Evolutionary conservation across 2,797 vertebrate genomes (phyloP).

Genomic region (Pantherophis vulpinus): DNA sequence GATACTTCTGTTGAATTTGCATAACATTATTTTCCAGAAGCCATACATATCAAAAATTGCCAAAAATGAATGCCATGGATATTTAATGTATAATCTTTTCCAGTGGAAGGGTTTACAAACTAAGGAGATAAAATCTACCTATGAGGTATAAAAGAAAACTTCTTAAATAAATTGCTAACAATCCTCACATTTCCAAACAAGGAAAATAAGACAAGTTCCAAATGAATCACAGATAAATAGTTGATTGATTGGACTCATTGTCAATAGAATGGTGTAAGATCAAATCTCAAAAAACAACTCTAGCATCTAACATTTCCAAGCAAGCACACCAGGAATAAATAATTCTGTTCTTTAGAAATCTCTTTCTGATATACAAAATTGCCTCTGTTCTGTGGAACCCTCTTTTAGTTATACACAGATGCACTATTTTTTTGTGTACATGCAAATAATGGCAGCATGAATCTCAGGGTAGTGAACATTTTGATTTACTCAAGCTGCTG

Average conservation of each 20-base stretch:
- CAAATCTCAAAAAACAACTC: background rate
- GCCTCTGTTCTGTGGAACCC: background rate
- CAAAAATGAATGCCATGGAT: background rate
- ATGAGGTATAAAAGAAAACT: background rate
- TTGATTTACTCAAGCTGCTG: background rate
- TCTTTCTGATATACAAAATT: background rate
- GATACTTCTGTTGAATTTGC: background rate
- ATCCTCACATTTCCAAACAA: background rate
- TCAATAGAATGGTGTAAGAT: background rate
- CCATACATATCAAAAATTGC: background rate
- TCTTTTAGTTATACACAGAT: background rate
- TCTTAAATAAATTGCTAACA: background rate
- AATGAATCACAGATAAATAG: background rate
- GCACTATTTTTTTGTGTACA: background rate
- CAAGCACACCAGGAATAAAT: background rate
- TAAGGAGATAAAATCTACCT: background rate
- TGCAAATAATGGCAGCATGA: background rate
- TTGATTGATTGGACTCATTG: background rate
- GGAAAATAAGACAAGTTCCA: background rate
- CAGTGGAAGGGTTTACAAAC: background rate
- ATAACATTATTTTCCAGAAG: background rate
- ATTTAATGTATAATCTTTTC: background rate
- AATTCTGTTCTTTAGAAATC: background rate
- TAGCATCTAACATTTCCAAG: background rate
- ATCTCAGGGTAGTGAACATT: background rate